A percentile compares a stretch with the other conserved stretches of the same genome.
Conservation (phyloP, 1,140 invertebrate species). For the Drosophila malerkotliana region DNA sequence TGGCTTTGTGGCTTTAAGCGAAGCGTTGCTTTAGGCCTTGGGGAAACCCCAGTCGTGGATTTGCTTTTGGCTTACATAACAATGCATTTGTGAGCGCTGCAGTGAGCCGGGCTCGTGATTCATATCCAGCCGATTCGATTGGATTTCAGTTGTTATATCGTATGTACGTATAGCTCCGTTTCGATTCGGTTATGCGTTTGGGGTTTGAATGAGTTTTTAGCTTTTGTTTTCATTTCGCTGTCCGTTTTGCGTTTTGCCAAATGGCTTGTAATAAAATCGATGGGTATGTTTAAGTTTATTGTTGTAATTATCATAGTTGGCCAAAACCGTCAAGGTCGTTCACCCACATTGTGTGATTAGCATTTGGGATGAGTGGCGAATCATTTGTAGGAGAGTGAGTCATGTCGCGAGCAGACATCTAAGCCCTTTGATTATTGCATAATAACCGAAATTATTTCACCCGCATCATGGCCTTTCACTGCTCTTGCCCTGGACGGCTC, state of each 20-base stretch:
- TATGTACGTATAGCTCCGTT: not conserved
- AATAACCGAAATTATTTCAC: conserved; percentile 50
- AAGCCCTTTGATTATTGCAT: conserved; percentile 22
- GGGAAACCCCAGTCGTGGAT: conserved; percentile 66
- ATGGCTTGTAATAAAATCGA: conserved; percentile 53
- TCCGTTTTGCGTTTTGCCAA: conserved; percentile 70
- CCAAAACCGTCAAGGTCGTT: conserved; percentile 69
- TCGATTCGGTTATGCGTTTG: conserved; percentile 40
- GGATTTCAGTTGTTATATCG: conserved; percentile 2
- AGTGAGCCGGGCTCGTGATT: conserved; percentile 43
- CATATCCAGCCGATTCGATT: conserved; percentile 39
- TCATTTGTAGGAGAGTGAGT: conserved; percentile 16
- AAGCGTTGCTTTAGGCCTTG: conserved; percentile 56
- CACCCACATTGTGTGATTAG: conserved; percentile 68
- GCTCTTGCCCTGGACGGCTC: conserved; percentile 32
- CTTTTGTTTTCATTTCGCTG: conserved; percentile 58
- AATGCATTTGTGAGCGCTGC: conserved; percentile 55
- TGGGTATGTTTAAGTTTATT: conserved; percentile 33
- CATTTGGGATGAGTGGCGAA: conserved; percentile 22
- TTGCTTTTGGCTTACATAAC: conserved; percentile 65
- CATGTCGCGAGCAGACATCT: conserved; percentile 26
- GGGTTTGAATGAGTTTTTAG: conserved; percentile 32
- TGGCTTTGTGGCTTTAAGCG: conserved; percentile 34
- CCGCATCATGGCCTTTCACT: conserved; percentile 54
- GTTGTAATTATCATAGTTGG: conserved; percentile 63